Conservation (phyloP, 2,113 vertebrate genomes). For the Catharus minimus region DNA sequence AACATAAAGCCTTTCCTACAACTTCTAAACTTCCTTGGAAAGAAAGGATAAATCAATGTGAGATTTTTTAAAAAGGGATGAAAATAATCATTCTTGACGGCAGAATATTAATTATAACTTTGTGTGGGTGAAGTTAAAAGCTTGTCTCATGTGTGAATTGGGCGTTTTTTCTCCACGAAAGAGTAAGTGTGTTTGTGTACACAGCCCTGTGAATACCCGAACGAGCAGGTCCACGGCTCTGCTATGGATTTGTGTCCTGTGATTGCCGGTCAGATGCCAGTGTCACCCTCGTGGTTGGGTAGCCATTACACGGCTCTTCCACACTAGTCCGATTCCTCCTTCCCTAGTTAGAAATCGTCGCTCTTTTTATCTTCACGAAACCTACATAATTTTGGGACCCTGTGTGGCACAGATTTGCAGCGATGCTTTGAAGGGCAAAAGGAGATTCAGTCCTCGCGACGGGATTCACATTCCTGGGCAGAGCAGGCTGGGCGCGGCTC, state of each 20-base stretch:
- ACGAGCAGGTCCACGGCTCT: not conserved
- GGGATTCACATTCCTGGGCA: not conserved
- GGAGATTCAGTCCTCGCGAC: not conserved
- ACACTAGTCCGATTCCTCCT: not conserved
- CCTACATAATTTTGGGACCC: not conserved
- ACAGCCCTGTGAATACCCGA: not conserved
- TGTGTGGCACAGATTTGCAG: not conserved
- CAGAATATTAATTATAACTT: conserved; percentile 51
- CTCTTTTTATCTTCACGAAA: not conserved
- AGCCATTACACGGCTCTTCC: not conserved
- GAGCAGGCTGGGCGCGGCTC: not conserved
- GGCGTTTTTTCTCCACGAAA: not conserved
- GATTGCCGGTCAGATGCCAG: not conserved
- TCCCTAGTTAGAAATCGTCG: not conserved
- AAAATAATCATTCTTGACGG: conserved; percentile 18
- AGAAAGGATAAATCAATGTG: not conserved
- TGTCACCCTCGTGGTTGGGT: not conserved
- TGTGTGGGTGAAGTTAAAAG: conserved; percentile 40
- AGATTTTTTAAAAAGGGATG: not conserved
- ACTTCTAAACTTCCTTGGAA: not conserved
- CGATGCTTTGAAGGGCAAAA: no score
- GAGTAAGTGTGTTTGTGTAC: not conserved
- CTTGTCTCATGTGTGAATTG: not conserved
- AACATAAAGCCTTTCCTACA: not conserved
- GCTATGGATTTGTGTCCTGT: not conserved